Evolutionary conservation across 2,797 vertebrate genomes (phyloP).

Genomic region (Gymnopithys bicolor): DNA sequence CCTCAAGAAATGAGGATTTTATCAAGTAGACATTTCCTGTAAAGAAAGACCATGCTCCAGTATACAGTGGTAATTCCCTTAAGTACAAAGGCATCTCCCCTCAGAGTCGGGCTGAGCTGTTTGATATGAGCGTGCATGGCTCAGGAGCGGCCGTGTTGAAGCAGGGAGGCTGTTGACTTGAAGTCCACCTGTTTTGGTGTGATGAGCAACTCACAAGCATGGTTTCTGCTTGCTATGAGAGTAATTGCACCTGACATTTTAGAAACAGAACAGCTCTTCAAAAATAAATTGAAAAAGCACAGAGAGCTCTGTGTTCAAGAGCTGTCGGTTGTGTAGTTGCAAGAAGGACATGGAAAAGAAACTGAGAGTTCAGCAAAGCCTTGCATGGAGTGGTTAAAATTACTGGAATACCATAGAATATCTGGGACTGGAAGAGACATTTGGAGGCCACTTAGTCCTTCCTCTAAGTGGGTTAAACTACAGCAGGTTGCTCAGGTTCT

Average conservation of each 20-base stretch:
- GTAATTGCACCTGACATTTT: neutral
- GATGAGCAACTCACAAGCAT: neutral
- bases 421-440: neutral
- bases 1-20: neutral
- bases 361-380: neutral
- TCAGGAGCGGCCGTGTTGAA: neutral
- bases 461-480: neutral
- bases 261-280: neutral
- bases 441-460: neutral
- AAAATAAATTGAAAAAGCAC: neutral
- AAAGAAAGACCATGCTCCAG: neutral
- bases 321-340: neutral
- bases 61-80: neutral
- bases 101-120: neutral
- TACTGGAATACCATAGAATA: neutral
- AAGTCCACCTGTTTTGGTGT: neutral
- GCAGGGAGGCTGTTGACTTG: neutral
- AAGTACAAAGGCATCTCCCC: neutral
- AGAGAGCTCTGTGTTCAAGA: neutral
- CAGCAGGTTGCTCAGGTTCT: neutral
- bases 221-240: neutral
- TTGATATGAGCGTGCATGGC: neutral
- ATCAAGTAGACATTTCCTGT: neutral
- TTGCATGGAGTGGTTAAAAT: neutral
- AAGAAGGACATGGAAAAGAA: neutral